A percentile compares a stretch with the other conserved stretches of the same genome.
These are phyloP conservation scores for Actinostola sp. DNA, from an alignment of 92 coral and sea anemone species.

Conservation along the genomic window DNA sequence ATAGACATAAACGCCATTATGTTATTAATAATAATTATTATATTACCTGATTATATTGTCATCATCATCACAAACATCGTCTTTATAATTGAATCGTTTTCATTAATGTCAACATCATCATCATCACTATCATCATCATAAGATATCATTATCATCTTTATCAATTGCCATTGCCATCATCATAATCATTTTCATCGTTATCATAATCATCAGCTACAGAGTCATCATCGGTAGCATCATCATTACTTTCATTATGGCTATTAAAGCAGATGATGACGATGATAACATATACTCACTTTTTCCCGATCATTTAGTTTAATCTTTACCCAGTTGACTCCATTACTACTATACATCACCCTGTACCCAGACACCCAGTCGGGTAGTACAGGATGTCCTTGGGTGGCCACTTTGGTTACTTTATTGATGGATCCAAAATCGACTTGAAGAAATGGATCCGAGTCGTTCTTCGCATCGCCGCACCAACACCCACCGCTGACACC, in stretches of 20 bases:
- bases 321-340: constrained; percentile 76
- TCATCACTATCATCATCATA: too few relatives aligned
- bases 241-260: too few relatives aligned
- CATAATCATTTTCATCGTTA: too few relatives aligned
- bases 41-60: too few relatives aligned
- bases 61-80: too few relatives aligned
- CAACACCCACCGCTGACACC: constrained; percentile 64
- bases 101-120: too few relatives aligned
- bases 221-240: too few relatives aligned
- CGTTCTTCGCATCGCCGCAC: constrained; percentile 53
- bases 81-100: too few relatives aligned
- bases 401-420: constrained; percentile 61
- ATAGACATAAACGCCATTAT: not conserved
- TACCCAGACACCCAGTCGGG: constrained; percentile 59
- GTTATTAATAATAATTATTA: too few relatives aligned
- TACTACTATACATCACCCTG: constrained; percentile 56
- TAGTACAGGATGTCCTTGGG: constrained; percentile 76
- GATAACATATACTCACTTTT: constrained; percentile 4
- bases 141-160: too few relatives aligned
- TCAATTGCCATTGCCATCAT: too few relatives aligned
- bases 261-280: not conserved
- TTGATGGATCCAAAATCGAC: constrained; percentile 54
- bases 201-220: too few relatives aligned
- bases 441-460: constrained; percentile 60
- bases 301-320: constrained; percentile 27